Conservation (phyloP, 1,140 invertebrate genomes). For the Pogonomyrmex barbatus region DNA sequence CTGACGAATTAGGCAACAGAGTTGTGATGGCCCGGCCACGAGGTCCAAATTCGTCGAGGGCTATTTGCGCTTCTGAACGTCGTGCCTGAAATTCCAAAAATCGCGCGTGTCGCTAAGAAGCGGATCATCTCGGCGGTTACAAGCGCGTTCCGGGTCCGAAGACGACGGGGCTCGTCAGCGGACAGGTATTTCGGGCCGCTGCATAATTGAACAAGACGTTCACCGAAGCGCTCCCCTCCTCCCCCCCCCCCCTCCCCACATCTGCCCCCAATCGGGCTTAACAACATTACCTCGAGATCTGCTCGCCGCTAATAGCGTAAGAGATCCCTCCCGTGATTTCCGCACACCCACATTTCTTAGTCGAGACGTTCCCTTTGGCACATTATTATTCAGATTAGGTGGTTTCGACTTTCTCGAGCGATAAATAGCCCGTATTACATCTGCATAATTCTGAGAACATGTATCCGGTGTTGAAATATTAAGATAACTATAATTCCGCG, state of each 20-base stretch:
- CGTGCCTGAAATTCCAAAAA: conserved; percentile 43
- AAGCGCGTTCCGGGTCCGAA: conserved; percentile 27
- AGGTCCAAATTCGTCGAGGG: not conserved
- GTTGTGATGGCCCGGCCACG: not conserved
- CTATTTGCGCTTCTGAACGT: conserved; percentile 41
- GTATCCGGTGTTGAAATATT: not conserved
- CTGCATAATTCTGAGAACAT: not conserved
- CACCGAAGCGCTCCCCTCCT: conserved; percentile 6
- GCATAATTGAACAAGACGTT: conserved; percentile 68
- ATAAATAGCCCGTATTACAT: not conserved
- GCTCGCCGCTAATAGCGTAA: conserved; percentile 25
- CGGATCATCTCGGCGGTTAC: conserved; percentile 45
- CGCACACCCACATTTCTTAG: not conserved
- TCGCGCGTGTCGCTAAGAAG: conserved; percentile 39
- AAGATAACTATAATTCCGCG: not conserved
- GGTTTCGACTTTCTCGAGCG: not conserved
- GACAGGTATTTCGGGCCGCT: conserved; percentile 62
- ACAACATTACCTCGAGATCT: conserved; percentile 20
- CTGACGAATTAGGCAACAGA: conserved; percentile 19
- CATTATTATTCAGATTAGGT: not conserved
- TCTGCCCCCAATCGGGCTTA: conserved; percentile 28
- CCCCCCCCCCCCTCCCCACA: not conserved
- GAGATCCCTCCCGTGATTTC: not conserved
- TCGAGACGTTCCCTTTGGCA: not conserved
- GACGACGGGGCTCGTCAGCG: conserved; percentile 41